Evolutionary conservation across 2,797 vertebrate species (phyloP), one percentile per base, ranked within the genome.

Genomic region (Meda fulgida): DNA sequence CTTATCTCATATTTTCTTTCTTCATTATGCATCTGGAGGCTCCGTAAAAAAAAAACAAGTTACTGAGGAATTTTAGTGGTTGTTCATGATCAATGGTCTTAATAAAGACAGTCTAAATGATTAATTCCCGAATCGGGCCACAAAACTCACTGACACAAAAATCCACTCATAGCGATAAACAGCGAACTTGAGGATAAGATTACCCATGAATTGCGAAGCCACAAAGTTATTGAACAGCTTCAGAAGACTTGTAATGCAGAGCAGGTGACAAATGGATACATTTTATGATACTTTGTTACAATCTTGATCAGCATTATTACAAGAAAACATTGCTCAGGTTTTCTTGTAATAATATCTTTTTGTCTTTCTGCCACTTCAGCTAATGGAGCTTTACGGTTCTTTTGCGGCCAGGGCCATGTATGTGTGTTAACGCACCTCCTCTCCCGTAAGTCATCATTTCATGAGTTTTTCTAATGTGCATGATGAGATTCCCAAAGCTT

Each of bases 381-480:
- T 60, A 65, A 75, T 48, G 55, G 18, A n/a, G 26, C 40, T 1
- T 46, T 51, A 23, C 6, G 2, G 6, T 60, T 71, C 78, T 72
- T 46, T 65, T 77, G 34, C 9, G 26, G 13, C 21, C 65, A 46
- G 43, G 23, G n/a, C 19, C 40, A 26, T 65, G 34, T 65, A 63
- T 38, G n/a, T n/a, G 72, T 65, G 48, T 66, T 38, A 55, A 40
- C 2, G 10, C 73, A 78, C 40, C 69, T 63, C 36, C 34, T 83
- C 80, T 79, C 76, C 55, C n/a, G 26, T 90, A 92, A 93, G 91
- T 94, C 92, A 93, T 93, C 91, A 87, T 89, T 90, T 92, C 88
- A 90, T 90, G 90, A 91, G 88, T 89, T 91, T 89, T 87, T 90
- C 90, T 91, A 89, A 94, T 92, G 91, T 91, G 91, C 91, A 88